Conservation (phyloP, 2,888 invertebrate genomes). For the Odontocolon sp. region DNA sequence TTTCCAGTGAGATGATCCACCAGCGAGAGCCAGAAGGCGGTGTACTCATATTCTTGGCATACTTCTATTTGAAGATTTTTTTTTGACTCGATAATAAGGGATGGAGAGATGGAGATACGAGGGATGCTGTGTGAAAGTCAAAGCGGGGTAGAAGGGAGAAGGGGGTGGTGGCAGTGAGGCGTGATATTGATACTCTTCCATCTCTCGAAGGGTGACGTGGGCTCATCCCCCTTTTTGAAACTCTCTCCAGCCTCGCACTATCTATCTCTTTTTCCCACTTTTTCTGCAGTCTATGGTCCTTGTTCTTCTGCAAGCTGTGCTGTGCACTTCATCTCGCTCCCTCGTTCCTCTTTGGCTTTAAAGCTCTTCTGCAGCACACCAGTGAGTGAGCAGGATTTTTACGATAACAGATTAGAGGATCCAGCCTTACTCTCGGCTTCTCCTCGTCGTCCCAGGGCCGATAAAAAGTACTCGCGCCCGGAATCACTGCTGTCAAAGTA, state of each 20-base stretch:
- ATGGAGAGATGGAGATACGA: slow-evolving; percentile 36
- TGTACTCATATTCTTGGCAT: not conserved
- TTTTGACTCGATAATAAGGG: slow-evolving; percentile 72
- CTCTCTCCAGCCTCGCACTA: slow-evolving; percentile 54
- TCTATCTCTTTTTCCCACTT: slow-evolving; percentile 33
- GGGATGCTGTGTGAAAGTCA: slow-evolving; percentile 45
- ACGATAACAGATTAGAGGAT: slow-evolving; percentile 76
- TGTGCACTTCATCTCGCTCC: slow-evolving; percentile 22
- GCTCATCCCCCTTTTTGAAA: slow-evolving; percentile 36
- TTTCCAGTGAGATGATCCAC: not conserved
- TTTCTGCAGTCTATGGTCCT: slow-evolving; percentile 41
- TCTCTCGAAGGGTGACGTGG: slow-evolving; percentile 71
- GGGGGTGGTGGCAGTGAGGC: slow-evolving; percentile 73
- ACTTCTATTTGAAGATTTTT: slow-evolving; percentile 71
- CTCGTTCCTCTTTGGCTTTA: slow-evolving; percentile 45
- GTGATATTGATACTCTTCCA: slow-evolving; percentile 78
- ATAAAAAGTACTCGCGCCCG: slow-evolving; percentile 48
- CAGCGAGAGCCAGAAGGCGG: not conserved
- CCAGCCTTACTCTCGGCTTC: slow-evolving; percentile 52
- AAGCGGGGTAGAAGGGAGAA: slow-evolving; percentile 41
- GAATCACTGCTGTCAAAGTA: slow-evolving; percentile 61
- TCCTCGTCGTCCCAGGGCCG: slow-evolving; percentile 29
- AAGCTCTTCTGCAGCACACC: slow-evolving; percentile 54
- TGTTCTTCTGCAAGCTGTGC: slow-evolving; percentile 7
- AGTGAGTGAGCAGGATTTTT: slow-evolving; percentile 72